These are phyloP conservation scores for Drosophila yooni DNA, from an alignment of 2,888 invertebrate genomes.

Conservation along the genomic window DNA sequence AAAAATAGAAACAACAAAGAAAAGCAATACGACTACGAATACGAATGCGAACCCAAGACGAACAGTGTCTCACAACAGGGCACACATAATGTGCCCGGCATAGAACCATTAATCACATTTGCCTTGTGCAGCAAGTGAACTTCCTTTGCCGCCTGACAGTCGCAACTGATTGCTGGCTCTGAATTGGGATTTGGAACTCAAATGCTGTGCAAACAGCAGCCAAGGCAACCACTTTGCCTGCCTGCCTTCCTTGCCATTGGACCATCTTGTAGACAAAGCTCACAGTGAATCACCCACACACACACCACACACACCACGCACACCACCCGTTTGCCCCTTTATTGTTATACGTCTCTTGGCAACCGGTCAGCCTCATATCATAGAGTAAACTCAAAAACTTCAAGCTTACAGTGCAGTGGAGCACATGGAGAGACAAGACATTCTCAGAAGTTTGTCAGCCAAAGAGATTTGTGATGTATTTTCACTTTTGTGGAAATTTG, in stretches of 20 bases:
- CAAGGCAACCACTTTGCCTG: conserved; percentile 19
- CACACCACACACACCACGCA: neutral
- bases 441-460: conserved; percentile 16
- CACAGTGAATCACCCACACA: conserved; percentile 30
- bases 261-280: conserved; percentile 47
- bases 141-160: conserved; percentile 84
- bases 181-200: conserved; percentile 82
- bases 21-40: conserved; percentile 34
- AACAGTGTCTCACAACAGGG: conserved; percentile 49
- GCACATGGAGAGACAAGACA: neutral
- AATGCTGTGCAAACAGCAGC: conserved; percentile 63
- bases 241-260: conserved; percentile 21
- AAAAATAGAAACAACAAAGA: conserved; percentile 49
- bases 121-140: conserved; percentile 84
- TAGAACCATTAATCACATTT: conserved; percentile 85
- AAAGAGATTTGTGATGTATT: conserved; percentile 6
- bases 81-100: conserved; percentile 81
- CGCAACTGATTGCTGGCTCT: conserved; percentile 84
- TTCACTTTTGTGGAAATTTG: conserved; percentile 12
- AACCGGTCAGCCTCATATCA: conserved; percentile 34
- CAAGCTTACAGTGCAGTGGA: conserved; percentile 17
- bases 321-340: conserved; percentile 23
- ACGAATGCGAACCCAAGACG: conserved; percentile 34
- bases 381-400: conserved; percentile 54
- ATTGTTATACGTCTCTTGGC: conserved; percentile 10